Evolutionary conservation across 2,888 invertebrate genomes (phyloP).

Genomic region (Drosophila mercatorum): DNA sequence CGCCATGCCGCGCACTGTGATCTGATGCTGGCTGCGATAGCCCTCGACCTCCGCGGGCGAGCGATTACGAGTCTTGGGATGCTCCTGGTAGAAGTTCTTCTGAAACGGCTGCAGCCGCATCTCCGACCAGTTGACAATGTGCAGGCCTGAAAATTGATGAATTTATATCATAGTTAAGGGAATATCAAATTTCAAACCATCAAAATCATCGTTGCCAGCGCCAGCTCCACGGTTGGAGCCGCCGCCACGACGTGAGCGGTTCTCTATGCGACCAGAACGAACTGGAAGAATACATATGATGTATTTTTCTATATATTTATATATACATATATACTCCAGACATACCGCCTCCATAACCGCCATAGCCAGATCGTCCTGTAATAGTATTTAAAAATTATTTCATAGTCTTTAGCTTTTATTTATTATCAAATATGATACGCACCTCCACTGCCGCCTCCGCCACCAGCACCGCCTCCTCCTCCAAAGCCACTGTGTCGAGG

Average conservation of each 20-base stretch:
- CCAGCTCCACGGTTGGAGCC: slow-evolving; percentile 85
- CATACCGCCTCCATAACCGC: slow-evolving; percentile 18
- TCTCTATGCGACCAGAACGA: slow-evolving; percentile 76
- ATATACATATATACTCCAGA: neutral
- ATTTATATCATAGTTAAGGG: too few relatives aligned
- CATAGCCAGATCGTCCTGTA: slow-evolving; percentile 34
- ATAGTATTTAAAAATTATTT: neutral
- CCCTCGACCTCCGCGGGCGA: slow-evolving; percentile 89
- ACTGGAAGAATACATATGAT: slow-evolving; percentile 40
- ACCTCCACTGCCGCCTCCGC: slow-evolving; percentile 9
- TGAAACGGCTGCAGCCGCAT: slow-evolving; percentile 89
- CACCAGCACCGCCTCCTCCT: neutral
- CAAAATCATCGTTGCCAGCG: slow-evolving; percentile 86
- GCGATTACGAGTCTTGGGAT: slow-evolving; percentile 87
- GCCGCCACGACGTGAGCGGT: slow-evolving; percentile 86
- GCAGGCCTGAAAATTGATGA: slow-evolving; percentile 83
- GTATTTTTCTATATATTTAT: neutral
- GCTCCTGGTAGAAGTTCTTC: slow-evolving; percentile 92
- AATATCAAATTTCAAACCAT: slow-evolving; percentile 14
- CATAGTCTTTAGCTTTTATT: too few relatives aligned
- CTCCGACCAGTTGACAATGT: slow-evolving; percentile 86
- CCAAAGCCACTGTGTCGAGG: slow-evolving; percentile 54
- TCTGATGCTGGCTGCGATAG: slow-evolving; percentile 88
- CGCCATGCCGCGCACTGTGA: slow-evolving; percentile 90
- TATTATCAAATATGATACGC: neutral